phyloP scores from a whole-genome alignment of 2,888 invertebrate genomes.

The Mycalesis mineus region DNA sequence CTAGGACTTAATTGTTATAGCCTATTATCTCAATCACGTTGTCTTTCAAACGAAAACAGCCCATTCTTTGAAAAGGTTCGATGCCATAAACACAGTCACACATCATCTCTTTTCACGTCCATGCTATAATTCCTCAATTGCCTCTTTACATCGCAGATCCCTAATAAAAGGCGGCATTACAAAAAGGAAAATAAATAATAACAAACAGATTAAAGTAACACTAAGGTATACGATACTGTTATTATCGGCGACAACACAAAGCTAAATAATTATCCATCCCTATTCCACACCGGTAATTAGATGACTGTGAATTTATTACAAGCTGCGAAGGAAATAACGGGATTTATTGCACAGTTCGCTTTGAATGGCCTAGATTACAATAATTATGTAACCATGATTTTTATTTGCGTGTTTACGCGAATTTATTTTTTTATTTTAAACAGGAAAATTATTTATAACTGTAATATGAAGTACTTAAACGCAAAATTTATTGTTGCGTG shows the following conservation, averaged over 20 bases:
- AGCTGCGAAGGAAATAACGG: constrained; percentile 14
- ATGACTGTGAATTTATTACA: constrained; percentile 27
- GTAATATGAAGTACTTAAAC: neutral
- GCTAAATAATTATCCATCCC: constrained; percentile 21
- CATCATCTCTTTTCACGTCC: too few species aligned
- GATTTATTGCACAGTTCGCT: constrained; percentile 9
- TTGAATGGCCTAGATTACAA: constrained; percentile 7
- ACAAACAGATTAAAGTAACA: constrained; percentile 2
- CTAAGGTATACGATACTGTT: constrained; percentile 7
- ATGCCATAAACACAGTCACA: too few species aligned
- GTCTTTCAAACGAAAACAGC: too few species aligned
- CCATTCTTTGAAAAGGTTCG: too few species aligned
- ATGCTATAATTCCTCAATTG: neutral
- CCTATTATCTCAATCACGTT: too few species aligned
- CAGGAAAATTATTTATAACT: neutral
- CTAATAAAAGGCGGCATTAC: too few species aligned
- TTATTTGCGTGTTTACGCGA: constrained; percentile 2
- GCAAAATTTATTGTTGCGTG: neutral
- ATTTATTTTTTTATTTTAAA: neutral
- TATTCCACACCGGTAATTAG: constrained; percentile 22
- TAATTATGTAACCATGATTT: neutral
- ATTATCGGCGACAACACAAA: constrained; percentile 21
- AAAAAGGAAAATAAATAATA: neutral
- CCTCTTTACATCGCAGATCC: neutral
- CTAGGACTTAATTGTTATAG: too few species aligned